phyloP scores from a whole-genome alignment of 2,113 vertebrate genomes.

The Deroptyus accipitrinus region DNA sequence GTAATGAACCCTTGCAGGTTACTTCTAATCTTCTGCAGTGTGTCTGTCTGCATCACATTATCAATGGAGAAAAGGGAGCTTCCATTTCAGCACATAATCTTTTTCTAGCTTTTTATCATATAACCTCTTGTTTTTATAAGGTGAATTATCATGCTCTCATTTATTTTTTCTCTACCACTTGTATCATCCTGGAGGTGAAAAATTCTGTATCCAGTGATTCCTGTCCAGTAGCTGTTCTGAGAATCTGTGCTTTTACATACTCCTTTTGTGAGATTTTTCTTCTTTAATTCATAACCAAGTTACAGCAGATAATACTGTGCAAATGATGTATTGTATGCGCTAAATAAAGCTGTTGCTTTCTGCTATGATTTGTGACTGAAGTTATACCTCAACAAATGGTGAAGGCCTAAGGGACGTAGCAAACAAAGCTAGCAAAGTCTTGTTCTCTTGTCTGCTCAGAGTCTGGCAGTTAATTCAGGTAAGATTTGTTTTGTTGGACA shows the following conservation, averaged over 20 bases:
- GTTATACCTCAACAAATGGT: not conserved
- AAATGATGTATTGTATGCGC: not conserved
- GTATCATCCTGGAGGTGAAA: not conserved
- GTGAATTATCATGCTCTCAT: not conserved
- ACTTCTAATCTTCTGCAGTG: not conserved
- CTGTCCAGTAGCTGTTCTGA: not conserved
- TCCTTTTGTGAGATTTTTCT: not conserved
- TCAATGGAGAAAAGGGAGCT: not conserved
- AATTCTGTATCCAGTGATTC: not conserved
- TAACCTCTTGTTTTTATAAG: not conserved
- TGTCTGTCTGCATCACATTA: not conserved
- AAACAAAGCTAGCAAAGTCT: not conserved
- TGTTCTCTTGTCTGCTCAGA: not conserved
- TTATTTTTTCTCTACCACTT: constrained; percentile 28
- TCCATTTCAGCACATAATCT: not conserved
- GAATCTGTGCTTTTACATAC: not conserved
- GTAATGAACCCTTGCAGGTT: constrained; percentile 1
- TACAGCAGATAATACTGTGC: not conserved
- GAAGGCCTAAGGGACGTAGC: not conserved
- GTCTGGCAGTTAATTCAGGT: not conserved
- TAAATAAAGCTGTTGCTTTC: not conserved
- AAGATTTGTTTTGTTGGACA: not conserved
- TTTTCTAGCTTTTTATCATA: not conserved
- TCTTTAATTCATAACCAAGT: not conserved
- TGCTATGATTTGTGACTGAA: not conserved